Conservation (phyloP, 2,113 vertebrate species). For the Paralichthys olivaceus region DNA sequence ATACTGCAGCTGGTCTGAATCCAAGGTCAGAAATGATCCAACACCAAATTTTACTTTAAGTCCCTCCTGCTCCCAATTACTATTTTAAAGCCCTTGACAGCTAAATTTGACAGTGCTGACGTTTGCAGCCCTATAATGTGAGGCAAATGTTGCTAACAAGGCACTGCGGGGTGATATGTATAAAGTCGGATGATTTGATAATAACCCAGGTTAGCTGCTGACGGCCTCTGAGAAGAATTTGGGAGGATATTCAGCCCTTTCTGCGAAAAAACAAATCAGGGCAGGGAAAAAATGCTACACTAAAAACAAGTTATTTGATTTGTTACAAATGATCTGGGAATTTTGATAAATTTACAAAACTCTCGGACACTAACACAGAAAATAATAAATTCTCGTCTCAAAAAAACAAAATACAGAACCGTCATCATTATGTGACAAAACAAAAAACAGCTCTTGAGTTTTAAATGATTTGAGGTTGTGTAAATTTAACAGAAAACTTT, state of each 20-base stretch:
- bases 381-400: neutral
- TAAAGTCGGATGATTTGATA: slow-evolving; percentile 67
- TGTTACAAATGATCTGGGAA: neutral
- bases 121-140: slow-evolving; percentile 66
- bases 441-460: slow-evolving; percentile 3
- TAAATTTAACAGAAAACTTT: slow-evolving; percentile 16
- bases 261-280: slow-evolving; percentile 12
- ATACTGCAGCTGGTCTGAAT: slow-evolving; percentile 19
- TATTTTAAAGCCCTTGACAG: slow-evolving; percentile 68
- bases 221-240: slow-evolving; percentile 35
- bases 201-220: slow-evolving; percentile 56
- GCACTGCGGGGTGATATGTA: slow-evolving; percentile 60
- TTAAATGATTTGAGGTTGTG: slow-evolving; percentile 37
- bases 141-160: slow-evolving; percentile 78
- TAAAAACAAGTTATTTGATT: neutral
- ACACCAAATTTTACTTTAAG: slow-evolving; percentile 32
- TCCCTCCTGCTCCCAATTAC: slow-evolving; percentile 70
- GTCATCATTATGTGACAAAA: neutral
- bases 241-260: slow-evolving; percentile 8
- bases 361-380: neutral
- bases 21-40: slow-evolving; percentile 54
- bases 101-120: slow-evolving; percentile 71
- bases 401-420: neutral
- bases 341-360: slow-evolving; percentile 3
- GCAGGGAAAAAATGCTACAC: neutral